Conservation (phyloP, 1,140 invertebrate genomes). For the Pentalonia nigronervosa region DNA sequence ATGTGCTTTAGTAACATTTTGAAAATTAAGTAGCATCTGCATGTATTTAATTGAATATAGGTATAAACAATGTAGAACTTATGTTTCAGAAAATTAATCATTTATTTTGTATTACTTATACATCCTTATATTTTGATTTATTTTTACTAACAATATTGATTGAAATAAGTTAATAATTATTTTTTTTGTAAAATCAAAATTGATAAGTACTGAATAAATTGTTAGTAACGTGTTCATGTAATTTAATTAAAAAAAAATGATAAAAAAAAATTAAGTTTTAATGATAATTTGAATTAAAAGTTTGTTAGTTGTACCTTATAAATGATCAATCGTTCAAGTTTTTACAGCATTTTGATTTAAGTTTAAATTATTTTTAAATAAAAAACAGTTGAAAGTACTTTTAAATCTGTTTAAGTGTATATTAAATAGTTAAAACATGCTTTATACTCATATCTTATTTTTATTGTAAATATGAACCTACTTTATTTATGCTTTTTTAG, state of each 20-base stretch:
- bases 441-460: not conserved
- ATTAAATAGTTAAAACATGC: not conserved
- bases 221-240: not conserved
- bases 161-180: not conserved
- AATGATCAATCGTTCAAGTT: not conserved
- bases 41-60: not conserved
- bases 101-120: not conserved
- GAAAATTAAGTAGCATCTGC: not conserved
- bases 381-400: not conserved
- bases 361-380: not conserved
- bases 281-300: not conserved
- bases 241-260: not conserved
- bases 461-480: not conserved
- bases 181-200: not conserved
- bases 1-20: not conserved
- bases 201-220: too few relatives aligned
- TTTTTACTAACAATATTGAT: not conserved
- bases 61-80: not conserved
- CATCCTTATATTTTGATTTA: too few relatives aligned
- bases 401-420: not conserved
- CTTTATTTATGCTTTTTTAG: not conserved
- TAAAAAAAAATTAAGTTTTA: not conserved
- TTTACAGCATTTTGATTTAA: not conserved
- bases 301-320: not conserved
- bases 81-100: not conserved